Base-by-base conservation (phyloP, 1,140 invertebrate genomes). In the Charaxes varanes region DNA sequence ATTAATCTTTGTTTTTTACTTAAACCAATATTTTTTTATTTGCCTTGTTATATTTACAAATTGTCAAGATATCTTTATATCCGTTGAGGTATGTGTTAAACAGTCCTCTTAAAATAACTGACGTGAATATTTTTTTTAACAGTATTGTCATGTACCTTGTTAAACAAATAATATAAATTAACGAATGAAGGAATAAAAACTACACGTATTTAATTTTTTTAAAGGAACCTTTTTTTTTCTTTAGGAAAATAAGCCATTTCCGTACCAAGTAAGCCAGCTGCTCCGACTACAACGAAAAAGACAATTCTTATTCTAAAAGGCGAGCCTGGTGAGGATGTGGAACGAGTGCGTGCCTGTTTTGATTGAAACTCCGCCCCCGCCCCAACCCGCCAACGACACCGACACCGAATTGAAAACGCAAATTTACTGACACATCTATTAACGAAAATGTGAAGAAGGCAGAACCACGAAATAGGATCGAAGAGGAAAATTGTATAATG, bases 241-340 rank as follows among this genome's bases (percentile, higher is more conserved):
- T 14, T 17, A 23, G 8, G 8, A 8, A 31, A 4, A 30, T n/a
- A 57, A 72, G 62, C 53, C n/a, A 6, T 40, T 40, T 69, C 77
- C 70, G 34, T 62, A 70, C 32, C 72, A 51, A 16, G 24, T 41
- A 16, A 52, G 17, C 65, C 42, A 27, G 49, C 40, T 51, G 46
- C 54, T 55, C 43, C 53, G 61, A 70, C 65, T 61, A 64, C 66
- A 63, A 68, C 44, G 74, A 76, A 82, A 79, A 79, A 82, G 74
- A 79, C 73, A 82, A 82, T 82, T 82, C 72, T 79, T 78, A 82
- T 82, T 79, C 74, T 76, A 79, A 79, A 81, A 78, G 74, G 72
- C 70, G 53, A 50, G 49, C 53, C 61, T 62, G 72, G 71, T 66
- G 74, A 73, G 74, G 77, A 81, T 78, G 65, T 76, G 74, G 62